Evolutionary conservation across 64 coral and sea anemone species (phyloP).

Genomic region (Platygyra sinensis): DNA sequence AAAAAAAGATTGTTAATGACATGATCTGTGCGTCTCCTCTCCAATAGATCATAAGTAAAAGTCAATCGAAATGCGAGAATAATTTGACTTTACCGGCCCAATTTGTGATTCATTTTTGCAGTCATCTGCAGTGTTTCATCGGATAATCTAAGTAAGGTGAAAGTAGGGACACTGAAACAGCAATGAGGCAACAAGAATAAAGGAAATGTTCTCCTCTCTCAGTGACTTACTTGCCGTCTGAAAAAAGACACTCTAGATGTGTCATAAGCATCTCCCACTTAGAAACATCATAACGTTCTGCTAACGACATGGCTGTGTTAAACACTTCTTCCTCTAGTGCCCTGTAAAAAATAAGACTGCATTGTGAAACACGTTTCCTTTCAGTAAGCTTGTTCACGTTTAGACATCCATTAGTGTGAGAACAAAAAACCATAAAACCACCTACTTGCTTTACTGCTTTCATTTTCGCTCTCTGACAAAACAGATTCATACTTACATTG

Average conservation of each 20-base stretch:
- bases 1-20: too few relatives aligned
- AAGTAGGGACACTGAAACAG: too few relatives aligned
- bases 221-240: slow-evolving; percentile 83
- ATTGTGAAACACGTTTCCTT: neutral
- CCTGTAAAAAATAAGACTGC: slow-evolving; percentile 41
- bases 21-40: too few relatives aligned
- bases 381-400: neutral
- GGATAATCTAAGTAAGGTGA: too few relatives aligned
- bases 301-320: slow-evolving; percentile 81
- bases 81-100: too few relatives aligned
- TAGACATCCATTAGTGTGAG: neutral
- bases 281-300: slow-evolving; percentile 86
- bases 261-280: slow-evolving; percentile 92
- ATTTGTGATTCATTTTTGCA: too few relatives aligned
- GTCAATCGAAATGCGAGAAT: too few relatives aligned
- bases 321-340: slow-evolving; percentile 85
- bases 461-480: neutral
- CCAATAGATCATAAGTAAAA: too few relatives aligned
- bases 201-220: neutral
- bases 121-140: too few relatives aligned
- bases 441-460: too few relatives aligned
- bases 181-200: too few relatives aligned
- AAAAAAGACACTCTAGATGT: slow-evolving; percentile 95
- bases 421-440: too few relatives aligned
- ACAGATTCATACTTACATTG: slow-evolving; percentile 72